A percentile compares a stretch with the other conserved stretches of the same genome.
Conservation (phyloP, 2,797 vertebrate species). For the Danio tinwini region DNA sequence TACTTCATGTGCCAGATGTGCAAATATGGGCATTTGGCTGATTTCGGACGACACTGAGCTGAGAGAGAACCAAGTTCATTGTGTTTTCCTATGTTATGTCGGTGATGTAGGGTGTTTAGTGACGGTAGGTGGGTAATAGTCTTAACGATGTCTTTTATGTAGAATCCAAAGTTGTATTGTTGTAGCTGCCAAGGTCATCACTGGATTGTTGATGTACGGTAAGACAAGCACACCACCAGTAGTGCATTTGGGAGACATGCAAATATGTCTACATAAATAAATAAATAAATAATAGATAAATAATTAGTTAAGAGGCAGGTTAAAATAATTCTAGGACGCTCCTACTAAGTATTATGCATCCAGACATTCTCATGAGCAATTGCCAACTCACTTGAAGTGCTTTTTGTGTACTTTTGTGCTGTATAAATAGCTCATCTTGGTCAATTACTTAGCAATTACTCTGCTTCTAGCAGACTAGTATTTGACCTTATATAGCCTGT, state of each 20-base stretch:
- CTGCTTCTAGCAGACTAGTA: slow-evolving; percentile 41
- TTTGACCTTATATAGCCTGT: slow-evolving; percentile 52
- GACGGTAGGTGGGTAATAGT: slow-evolving; percentile 32
- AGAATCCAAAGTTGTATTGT: slow-evolving; percentile 30
- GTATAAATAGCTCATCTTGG: slow-evolving; percentile 53
- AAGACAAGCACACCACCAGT: slow-evolving; percentile 21
- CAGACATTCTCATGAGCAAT: slow-evolving; percentile 18
- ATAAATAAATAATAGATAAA: background rate
- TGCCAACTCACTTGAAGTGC: slow-evolving; percentile 37
- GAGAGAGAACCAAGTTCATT: slow-evolving; percentile 31
- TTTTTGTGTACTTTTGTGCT: slow-evolving; percentile 46
- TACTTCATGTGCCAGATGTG: slow-evolving; percentile 58
- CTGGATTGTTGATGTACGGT: slow-evolving; percentile 21
- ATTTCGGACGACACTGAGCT: slow-evolving; percentile 45
- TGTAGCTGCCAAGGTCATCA: slow-evolving; percentile 10
- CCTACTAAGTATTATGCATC: slow-evolving; percentile 7
- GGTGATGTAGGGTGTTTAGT: slow-evolving; percentile 24
- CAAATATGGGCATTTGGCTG: slow-evolving; percentile 69
- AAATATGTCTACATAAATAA: background rate
- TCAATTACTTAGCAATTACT: slow-evolving; percentile 54
- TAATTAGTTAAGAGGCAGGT: background rate
- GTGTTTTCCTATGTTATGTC: slow-evolving; percentile 38
- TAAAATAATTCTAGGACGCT: slow-evolving; percentile 7
- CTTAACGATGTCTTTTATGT: slow-evolving; percentile 29
- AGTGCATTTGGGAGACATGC: slow-evolving; percentile 19